A percentile compares a stretch with the other conserved stretches of the same genome.
Evolutionary conservation across 2,888 invertebrate species (phyloP).

Genomic region (Lithophane leautieri): DNA sequence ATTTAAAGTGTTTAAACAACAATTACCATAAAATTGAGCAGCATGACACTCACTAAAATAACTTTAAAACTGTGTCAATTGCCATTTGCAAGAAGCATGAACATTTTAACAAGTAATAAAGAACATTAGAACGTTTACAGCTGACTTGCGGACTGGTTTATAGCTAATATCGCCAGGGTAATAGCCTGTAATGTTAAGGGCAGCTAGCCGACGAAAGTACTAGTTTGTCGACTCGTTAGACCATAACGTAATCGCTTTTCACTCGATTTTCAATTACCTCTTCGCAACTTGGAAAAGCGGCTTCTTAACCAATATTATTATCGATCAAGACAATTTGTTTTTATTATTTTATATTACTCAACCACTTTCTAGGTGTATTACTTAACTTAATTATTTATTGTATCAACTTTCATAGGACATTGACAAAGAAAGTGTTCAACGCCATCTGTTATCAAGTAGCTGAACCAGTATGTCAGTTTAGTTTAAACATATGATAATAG

Average conservation of each 20-base stretch:
- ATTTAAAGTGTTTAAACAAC: slow-evolving; percentile 4
- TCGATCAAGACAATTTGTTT: slow-evolving; percentile 41
- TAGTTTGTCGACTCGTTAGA: slow-evolving; percentile 73
- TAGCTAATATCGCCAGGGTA: slow-evolving; percentile 60
- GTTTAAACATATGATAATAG: slow-evolving; percentile 21
- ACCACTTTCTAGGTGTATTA: slow-evolving; percentile 55
- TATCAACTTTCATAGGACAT: slow-evolving; percentile 11
- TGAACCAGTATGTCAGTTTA: slow-evolving; percentile 20
- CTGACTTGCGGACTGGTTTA: slow-evolving; percentile 37
- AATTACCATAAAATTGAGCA: neutral
- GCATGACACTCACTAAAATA: neutral
- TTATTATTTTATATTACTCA: slow-evolving; percentile 52
- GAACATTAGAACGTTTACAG: slow-evolving; percentile 37
- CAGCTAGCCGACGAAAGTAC: slow-evolving; percentile 74
- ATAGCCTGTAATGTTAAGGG: slow-evolving; percentile 78
- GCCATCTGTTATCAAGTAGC: slow-evolving; percentile 61
- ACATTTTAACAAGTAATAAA: slow-evolving; percentile 49
- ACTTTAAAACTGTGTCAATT: slow-evolving; percentile 37
- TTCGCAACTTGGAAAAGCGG: slow-evolving; percentile 52
- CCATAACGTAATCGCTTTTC: slow-evolving; percentile 78
- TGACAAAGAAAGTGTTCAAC: slow-evolving; percentile 14
- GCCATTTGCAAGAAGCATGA: slow-evolving; percentile 28
- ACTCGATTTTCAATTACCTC: slow-evolving; percentile 79
- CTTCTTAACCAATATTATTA: slow-evolving; percentile 42
- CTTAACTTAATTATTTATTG: slow-evolving; percentile 42